Conservation (phyloP, 1,140 invertebrate species). For the Tribolium madens region DNA sequence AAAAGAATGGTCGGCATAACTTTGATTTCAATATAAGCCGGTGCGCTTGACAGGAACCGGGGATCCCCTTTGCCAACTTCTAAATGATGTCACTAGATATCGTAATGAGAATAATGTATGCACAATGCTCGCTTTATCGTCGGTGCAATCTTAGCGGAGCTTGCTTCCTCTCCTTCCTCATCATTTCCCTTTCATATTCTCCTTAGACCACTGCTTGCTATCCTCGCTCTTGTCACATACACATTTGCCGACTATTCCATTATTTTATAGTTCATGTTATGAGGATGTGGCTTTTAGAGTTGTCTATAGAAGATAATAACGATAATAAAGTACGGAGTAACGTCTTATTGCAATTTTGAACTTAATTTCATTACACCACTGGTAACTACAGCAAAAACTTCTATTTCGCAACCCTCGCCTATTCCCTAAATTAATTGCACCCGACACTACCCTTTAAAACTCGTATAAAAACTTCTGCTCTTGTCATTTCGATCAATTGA, state of each 20-base stretch:
- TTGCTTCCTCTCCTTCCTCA: slow-evolving; percentile 41
- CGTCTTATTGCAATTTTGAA: slow-evolving; percentile 30
- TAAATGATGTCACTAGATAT: slow-evolving; percentile 42
- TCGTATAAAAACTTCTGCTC: not conserved
- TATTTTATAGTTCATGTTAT: slow-evolving; percentile 22
- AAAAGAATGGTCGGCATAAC: not conserved
- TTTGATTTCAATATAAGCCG: slow-evolving; percentile 23
- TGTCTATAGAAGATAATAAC: slow-evolving; percentile 22
- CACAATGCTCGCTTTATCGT: slow-evolving; percentile 37
- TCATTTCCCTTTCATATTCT: slow-evolving; percentile 43
- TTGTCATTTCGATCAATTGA: not conserved
- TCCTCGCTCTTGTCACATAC: slow-evolving; percentile 27
- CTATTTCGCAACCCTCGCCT: not conserved
- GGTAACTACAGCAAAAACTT: not conserved
- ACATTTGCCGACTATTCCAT: slow-evolving; percentile 23
- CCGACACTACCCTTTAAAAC: not conserved
- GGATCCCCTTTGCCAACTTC: slow-evolving; percentile 25
- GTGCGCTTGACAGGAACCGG: slow-evolving; percentile 17
- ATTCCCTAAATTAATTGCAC: not conserved
- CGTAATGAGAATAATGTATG: slow-evolving; percentile 44
- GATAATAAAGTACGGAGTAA: slow-evolving; percentile 9
- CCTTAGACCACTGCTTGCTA: not conserved
- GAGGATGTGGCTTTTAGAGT: slow-evolving; percentile 25
- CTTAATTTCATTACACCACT: slow-evolving; percentile 16
- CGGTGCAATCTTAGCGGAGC: slow-evolving; percentile 33